phyloP scores from a whole-genome alignment of 2,797 vertebrate species.

The Graptemys geographica region DNA sequence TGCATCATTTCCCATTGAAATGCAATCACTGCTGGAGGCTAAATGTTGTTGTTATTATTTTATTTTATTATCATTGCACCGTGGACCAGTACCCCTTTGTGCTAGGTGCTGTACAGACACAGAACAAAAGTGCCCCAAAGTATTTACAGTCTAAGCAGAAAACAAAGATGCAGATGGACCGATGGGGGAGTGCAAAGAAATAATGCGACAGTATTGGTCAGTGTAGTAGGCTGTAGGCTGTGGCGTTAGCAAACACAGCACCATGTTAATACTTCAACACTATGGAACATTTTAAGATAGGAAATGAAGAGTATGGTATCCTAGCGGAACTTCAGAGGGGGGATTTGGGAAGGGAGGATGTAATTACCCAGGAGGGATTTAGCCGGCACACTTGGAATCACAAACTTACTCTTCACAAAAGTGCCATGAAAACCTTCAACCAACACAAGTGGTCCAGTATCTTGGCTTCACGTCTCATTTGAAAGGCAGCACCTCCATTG shows the following conservation, averaged over 20 bases:
- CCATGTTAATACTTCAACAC: not conserved
- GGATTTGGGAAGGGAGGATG: not conserved
- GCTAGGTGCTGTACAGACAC: not conserved
- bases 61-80: not conserved
- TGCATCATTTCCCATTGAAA: not conserved
- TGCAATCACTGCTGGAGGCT: not conserved
- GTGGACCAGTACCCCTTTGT: not conserved
- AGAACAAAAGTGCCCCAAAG: not conserved
- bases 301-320: not conserved
- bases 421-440: not conserved
- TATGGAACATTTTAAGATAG: too few relatives aligned
- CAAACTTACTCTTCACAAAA: not conserved
- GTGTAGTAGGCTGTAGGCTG: not conserved
- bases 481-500: not conserved
- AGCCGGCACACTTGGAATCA: not conserved
- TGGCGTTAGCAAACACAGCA: rapidly evolving
- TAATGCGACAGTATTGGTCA: not conserved
- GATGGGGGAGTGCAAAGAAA: not conserved
- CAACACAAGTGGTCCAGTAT: not conserved
- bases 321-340: not conserved
- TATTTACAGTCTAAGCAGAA: not conserved
- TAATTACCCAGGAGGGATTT: not conserved
- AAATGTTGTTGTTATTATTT: not conserved
- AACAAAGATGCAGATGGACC: not conserved
- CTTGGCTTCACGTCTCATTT: not conserved